Evolutionary conservation across 2,113 vertebrate genomes (phyloP), one percentile per base, ranked within the genome.

Genomic region (Raja brachyura): DNA sequence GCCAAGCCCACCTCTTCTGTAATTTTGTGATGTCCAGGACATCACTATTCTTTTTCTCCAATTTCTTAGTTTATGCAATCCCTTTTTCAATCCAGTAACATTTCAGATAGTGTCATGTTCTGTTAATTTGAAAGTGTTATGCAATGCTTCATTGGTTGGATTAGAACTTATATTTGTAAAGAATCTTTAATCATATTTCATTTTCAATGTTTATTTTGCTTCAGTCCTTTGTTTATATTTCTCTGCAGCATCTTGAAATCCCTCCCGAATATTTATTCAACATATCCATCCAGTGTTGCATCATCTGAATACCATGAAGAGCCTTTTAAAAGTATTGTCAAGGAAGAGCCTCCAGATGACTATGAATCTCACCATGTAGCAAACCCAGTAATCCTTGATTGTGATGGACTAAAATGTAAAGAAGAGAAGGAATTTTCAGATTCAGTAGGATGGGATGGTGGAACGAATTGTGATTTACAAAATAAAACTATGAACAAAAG

Each of bases 301-400:
- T 33, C 93, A 78, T 63, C 93, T 63, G 76, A 76, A 93, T 59
- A 76, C 28, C 54, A 79, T 54, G 54, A 61, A 22, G 95, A 95
- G 94, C 95, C 94, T 81, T 95, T 96, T 0, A 96, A 95, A 59
- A 95, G 96, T 88, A 95, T 96, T 22, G 70, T 97, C 94, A 97
- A 97, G 95, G 96, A 97, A 88, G 97, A 97, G 68, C 96, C 97
- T 93, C 76, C 94, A 31, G 97, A 97, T 95, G 95, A 97, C 88
- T 97, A 97, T 48, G 39, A 48, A 48, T 48, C 0, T 48, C 0
- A 48, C 39, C 39, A 48, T 48, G 39, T 3, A 48, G 39, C 39
- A 48, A 48, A 48, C 39, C 39, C 39, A 48, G 39, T 48, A 48
- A 48, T 48, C 39, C 39, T 48, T 48, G 39, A 48, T 48, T 48